Base-by-base conservation (phyloP, 2,797 vertebrate genomes). In the Emydoidea blandingii region DNA sequence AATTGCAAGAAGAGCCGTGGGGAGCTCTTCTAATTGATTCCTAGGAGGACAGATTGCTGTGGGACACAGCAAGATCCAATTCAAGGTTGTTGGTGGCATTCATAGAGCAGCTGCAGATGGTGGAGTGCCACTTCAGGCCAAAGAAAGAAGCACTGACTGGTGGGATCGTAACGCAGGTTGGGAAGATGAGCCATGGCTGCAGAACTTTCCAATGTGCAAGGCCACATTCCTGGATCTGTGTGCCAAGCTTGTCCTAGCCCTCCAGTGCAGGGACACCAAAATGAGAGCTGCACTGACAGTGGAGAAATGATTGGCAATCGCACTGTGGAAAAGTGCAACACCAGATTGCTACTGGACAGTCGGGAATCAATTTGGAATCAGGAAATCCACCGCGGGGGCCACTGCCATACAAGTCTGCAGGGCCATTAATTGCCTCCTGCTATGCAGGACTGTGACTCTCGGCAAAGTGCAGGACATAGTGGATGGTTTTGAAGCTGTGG, bases 1-100 rank as follows among this genome's bases (percentile, higher is more conserved):
- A n/a, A 18, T 8, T 16, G 1, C 34, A n/a, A 19, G 16, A n/a
- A n/a, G 62, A 65, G 62, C 34, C 16, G 0, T 19, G 34, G 15
- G 16, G 34, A n/a, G 8, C 31, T n/a, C 34, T 57, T 57, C 56
- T 57, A 57, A n/a, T 16, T 18, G 34, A 9, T 8, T 65, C 15
- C 34, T n/a, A n/a, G 62, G 62, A 9, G 34, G 34, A 19, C 62
- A 19, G 62, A 18, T n/a, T n/a, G 34, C 62, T n/a, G 31, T 65
- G 8, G 34, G 7, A n/a, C 34, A 19, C 34, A 65, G 62, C 62
- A 19, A n/a, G 8, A 19, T n/a, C 34, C 62, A 65, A 65, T 19
- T 65, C 31, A 65, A 65, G 15, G 62, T 19, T 65, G 62, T 8
- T 65, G 62, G 34, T 65, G 31, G 62, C 34, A 65, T 65, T 65